These are phyloP conservation scores for Anoura caudifer DNA, from an alignment of 2,113 vertebrate genomes.

Conservation along the genomic window DNA sequence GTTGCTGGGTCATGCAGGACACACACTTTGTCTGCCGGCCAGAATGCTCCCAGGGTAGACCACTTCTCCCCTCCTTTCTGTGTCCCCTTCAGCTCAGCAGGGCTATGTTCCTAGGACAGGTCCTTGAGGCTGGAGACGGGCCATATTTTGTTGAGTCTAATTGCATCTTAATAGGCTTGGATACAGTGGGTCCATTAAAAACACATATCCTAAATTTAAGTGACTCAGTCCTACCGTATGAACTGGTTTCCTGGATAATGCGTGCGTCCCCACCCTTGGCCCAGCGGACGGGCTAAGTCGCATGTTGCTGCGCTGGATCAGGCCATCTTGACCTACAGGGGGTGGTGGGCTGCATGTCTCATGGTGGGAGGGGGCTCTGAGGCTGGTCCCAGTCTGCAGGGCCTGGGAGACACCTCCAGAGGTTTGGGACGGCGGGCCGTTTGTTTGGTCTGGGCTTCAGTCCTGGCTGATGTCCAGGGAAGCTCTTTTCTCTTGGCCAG, in stretches of 20 bases:
- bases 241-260: neutral
- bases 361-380: neutral
- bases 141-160: neutral
- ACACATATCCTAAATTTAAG: neutral
- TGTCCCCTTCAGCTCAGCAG: neutral
- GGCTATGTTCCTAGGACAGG: neutral
- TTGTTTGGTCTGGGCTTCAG: neutral
- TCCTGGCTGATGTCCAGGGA: neutral
- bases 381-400: neutral
- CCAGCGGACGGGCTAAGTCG: neutral
- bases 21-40: neutral
- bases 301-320: neutral
- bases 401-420: neutral
- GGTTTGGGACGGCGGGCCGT: neutral
- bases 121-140: neutral
- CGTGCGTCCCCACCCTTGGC: neutral
- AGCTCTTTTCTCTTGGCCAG: neutral
- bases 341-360: neutral
- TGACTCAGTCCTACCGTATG: accelerated
- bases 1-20: neutral
- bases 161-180: neutral
- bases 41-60: neutral
- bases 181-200: neutral
- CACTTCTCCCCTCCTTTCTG: neutral
- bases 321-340: neutral